Conservation (phyloP, 2,797 vertebrate species). For the Tenualosa thibaudeaui region DNA sequence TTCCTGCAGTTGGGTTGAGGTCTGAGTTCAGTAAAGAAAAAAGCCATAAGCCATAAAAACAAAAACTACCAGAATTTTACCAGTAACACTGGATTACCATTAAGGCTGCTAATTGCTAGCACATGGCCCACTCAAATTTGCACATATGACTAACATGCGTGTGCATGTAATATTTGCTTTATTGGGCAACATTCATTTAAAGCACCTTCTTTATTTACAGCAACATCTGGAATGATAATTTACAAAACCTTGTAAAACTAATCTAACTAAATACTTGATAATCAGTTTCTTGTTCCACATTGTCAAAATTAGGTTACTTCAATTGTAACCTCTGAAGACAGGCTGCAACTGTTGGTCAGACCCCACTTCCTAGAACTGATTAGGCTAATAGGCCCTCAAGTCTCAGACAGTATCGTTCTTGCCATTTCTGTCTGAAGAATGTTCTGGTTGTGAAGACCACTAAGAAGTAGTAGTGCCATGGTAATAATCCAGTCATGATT, state of each 20-base stretch:
- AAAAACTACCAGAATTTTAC: neutral
- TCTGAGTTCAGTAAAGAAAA: neutral
- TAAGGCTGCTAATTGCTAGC: neutral
- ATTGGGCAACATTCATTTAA: neutral
- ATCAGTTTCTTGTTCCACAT: slow-evolving; percentile 7
- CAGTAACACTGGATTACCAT: slow-evolving; percentile 3
- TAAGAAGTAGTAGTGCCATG: neutral
- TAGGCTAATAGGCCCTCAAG: neutral
- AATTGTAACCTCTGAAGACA: neutral
- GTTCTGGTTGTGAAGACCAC: neutral
- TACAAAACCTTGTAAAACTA: slow-evolving; percentile 25
- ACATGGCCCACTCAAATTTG: slow-evolving; percentile 5
- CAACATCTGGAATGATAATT: neutral
- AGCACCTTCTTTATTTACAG: neutral
- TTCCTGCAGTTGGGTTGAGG: neutral
- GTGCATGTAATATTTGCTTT: neutral
- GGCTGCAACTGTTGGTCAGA: neutral
- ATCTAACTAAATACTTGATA: slow-evolving; percentile 16
- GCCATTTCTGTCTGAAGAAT: neutral
- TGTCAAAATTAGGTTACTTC: slow-evolving; percentile 1
- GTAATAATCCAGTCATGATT: neutral
- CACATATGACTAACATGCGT: slow-evolving; percentile 12
- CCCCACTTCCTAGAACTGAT: neutral
- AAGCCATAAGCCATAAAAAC: neutral
- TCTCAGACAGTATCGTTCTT: neutral